Evolutionary conservation across 2,888 invertebrate genomes (phyloP).

Genomic region (Yponomeuta cagnagella): DNA sequence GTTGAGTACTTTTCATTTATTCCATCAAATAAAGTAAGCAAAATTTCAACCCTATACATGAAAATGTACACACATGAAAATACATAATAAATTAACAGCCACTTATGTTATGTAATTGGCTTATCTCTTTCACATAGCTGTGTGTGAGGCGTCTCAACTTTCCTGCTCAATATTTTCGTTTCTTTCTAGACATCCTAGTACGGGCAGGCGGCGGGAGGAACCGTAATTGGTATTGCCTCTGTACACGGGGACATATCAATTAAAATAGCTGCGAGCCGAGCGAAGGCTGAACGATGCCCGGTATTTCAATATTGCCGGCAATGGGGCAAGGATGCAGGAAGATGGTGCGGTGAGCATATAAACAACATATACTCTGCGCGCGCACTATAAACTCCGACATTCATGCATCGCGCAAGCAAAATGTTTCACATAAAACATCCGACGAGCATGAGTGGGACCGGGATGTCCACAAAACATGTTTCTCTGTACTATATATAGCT

Average conservation of each 20-base stretch:
- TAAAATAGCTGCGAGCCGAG: conserved; percentile 48
- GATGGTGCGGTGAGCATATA: conserved; percentile 13
- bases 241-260: conserved; percentile 59
- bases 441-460: too few relatives aligned
- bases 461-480: too few relatives aligned
- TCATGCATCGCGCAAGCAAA: too few relatives aligned
- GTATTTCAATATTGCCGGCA: conserved; percentile 27
- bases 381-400: too few relatives aligned
- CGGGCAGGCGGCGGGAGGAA: neutral
- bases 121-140: neutral
- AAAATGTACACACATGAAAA: too few relatives aligned
- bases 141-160: neutral
- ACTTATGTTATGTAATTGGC: neutral
- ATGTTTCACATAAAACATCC: too few relatives aligned
- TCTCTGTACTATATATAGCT: too few relatives aligned
- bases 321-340: conserved; percentile 16
- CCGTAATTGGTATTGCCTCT: conserved; percentile 43
- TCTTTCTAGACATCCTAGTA: neutral
- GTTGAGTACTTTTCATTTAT: too few relatives aligned
- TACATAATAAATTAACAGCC: too few relatives aligned
- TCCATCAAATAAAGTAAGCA: too few relatives aligned
- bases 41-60: too few relatives aligned
- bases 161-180: neutral
- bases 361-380: too few relatives aligned
- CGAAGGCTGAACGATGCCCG: conserved; percentile 31